Evolutionary conservation across 2,113 vertebrate species (phyloP).

Genomic region (Cacatua alba): DNA sequence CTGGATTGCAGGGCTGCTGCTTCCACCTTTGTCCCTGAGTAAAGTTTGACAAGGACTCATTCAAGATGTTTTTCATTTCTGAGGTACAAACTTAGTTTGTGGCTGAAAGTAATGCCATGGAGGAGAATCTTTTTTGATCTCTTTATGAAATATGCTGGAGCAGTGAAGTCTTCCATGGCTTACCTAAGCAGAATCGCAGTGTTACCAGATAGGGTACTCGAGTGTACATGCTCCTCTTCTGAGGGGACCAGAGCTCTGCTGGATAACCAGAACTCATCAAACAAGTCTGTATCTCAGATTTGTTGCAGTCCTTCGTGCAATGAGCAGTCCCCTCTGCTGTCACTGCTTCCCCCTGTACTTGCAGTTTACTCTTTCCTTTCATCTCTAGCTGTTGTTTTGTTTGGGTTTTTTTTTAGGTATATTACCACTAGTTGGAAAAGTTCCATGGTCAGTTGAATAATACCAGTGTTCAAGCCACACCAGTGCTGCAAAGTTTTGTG

Average conservation of each 20-base stretch:
- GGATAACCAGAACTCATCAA: neutral
- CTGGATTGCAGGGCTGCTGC: neutral
- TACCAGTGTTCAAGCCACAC: neutral
- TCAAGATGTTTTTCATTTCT: neutral
- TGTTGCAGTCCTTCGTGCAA: neutral
- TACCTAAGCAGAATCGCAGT: neutral
- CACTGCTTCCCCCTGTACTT: neutral
- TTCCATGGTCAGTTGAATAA: neutral
- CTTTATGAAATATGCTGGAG: neutral
- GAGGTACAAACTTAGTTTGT: neutral
- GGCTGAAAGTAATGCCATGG: neutral
- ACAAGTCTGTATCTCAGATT: neutral
- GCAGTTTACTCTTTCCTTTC: neutral
- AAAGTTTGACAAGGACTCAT: neutral
- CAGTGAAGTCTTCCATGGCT: neutral
- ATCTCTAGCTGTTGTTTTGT: neutral
- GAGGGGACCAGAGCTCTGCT: neutral
- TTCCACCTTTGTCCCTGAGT: neutral
- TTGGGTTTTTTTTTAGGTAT: neutral
- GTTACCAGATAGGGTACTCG: neutral
- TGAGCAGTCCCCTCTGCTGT: neutral
- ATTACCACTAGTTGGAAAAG: neutral
- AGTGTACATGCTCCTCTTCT: fast-evolving
- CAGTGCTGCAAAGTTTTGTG: neutral
- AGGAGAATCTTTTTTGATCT: neutral